These are phyloP conservation scores for Toxonevra muliebris DNA, from an alignment of 2,888 invertebrate genomes.

Conservation along the genomic window DNA sequence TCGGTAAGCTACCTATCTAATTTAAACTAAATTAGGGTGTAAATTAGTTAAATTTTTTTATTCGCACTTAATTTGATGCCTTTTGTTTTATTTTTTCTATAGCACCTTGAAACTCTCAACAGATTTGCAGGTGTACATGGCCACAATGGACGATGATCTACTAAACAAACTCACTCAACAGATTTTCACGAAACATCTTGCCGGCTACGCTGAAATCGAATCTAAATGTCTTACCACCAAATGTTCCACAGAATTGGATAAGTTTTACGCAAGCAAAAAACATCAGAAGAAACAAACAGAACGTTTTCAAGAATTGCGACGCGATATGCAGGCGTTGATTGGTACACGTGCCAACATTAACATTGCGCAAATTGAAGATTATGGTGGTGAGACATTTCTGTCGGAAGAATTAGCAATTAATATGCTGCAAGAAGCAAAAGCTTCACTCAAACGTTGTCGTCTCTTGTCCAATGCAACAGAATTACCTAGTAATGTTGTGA, in stretches of 20 bases:
- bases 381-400: conserved; percentile 95
- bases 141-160: conserved; percentile 82
- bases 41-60: not conserved
- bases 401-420: conserved; percentile 94
- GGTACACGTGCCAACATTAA: conserved; percentile 92
- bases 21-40: conserved; percentile 24
- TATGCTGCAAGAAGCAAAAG: conserved; percentile 88
- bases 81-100: conserved; percentile 37
- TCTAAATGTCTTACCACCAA: conserved; percentile 80
- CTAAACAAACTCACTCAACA: conserved; percentile 80
- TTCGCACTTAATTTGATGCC: conserved; percentile 2
- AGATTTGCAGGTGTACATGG: conserved; percentile 77
- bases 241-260: conserved; percentile 77
- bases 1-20: conserved; percentile 68
- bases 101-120: conserved; percentile 80
- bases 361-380: conserved; percentile 93
- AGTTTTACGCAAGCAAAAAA: conserved; percentile 91
- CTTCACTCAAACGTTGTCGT: conserved; percentile 88
- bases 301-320: conserved; percentile 88
- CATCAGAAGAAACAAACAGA: conserved; percentile 95
- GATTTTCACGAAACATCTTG: conserved; percentile 82
- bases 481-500: conserved; percentile 78
- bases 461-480: conserved; percentile 83
- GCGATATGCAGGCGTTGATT: conserved; percentile 93
- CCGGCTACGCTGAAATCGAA: conserved; percentile 83